Conservation (phyloP, 2,113 vertebrate genomes). For the Reinhardtius hippoglossoides region DNA sequence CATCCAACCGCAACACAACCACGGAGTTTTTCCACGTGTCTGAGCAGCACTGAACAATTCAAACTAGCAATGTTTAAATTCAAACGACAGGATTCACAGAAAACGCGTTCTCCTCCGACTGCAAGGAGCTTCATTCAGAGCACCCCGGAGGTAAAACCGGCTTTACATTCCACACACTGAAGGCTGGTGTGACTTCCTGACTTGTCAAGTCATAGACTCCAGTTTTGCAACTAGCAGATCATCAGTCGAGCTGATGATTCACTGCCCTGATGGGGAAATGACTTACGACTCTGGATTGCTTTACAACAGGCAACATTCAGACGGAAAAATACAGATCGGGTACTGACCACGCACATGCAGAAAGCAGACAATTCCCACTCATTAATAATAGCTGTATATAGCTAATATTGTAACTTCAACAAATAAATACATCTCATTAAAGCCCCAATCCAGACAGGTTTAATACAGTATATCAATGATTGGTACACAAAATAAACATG, state of each 20-base stretch:
- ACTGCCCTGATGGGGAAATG: not conserved
- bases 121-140: not conserved
- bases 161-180: constrained; percentile 55
- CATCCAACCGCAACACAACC: not conserved
- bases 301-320: constrained; percentile 12
- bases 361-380: constrained; percentile 19
- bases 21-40: not conserved
- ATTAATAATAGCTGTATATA: not conserved
- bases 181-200: constrained; percentile 11
- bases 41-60: constrained; percentile 16
- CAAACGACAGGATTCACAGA: not conserved
- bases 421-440: constrained; percentile 33
- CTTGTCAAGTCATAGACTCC: not conserved
- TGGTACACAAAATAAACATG: constrained; percentile 1
- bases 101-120: not conserved
- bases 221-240: not conserved
- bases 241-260: not conserved
- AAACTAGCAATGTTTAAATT: not conserved
- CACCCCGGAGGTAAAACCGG: not conserved
- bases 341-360: constrained; percentile 29
- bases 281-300: not conserved
- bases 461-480: constrained; percentile 7
- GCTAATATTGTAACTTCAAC: not conserved
- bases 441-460: constrained; percentile 14
- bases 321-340: not conserved